Conservation (phyloP, 2,113 vertebrate genomes). For the Plestiodon gilberti region DNA sequence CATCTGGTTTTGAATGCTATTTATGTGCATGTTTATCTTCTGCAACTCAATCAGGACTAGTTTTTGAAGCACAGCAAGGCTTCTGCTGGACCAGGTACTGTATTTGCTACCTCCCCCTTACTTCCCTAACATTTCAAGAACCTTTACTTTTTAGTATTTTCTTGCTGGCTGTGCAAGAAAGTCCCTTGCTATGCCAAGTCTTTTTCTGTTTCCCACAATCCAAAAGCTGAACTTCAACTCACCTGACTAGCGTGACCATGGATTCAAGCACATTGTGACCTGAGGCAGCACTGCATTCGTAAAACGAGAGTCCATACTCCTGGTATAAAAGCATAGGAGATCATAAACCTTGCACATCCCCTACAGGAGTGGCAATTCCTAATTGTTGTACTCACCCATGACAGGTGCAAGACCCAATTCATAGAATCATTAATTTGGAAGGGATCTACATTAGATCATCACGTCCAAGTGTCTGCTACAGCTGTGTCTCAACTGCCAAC, state of each 20-base stretch:
- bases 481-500: too few species aligned
- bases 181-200: neutral
- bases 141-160: too few species aligned
- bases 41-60: neutral
- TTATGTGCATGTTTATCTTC: neutral
- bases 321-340: conserved; percentile 59
- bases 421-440: too few species aligned
- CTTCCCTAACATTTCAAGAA: neutral
- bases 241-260: conserved; percentile 85
- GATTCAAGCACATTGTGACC: conserved; percentile 86
- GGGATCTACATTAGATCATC: too few species aligned
- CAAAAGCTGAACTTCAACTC: conserved; percentile 48
- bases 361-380: neutral
- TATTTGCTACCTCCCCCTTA: neutral
- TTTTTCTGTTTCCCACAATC: neutral
- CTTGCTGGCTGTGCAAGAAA: too few species aligned
- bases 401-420: neutral
- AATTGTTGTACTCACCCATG: neutral
- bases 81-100: neutral
- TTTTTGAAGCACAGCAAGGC: neutral
- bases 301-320: conserved; percentile 85
- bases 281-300: conserved; percentile 89
- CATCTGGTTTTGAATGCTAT: neutral
- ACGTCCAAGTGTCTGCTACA: too few species aligned
- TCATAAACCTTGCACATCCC: neutral